phyloP scores from a whole-genome alignment of 2,113 vertebrate species.

The Antennarius striatus region DNA sequence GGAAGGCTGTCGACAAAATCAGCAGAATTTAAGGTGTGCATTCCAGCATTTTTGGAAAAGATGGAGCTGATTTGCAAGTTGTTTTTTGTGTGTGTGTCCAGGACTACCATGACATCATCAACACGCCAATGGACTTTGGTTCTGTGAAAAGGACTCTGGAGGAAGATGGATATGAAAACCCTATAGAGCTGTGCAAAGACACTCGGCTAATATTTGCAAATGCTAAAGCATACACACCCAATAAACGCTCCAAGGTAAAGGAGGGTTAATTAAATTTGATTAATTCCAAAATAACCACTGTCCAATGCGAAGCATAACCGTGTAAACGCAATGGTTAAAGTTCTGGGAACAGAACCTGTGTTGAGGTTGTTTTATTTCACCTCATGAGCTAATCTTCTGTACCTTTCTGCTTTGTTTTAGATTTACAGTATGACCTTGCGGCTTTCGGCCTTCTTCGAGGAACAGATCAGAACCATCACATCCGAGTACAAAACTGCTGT shows the following conservation, averaged over 20 bases:
- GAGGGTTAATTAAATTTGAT: too few relatives aligned
- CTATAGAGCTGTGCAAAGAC: constrained; percentile 94
- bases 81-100: constrained; percentile 60
- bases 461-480: constrained; percentile 89
- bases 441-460: constrained; percentile 93
- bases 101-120: constrained; percentile 93
- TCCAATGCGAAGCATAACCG: too few relatives aligned
- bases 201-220: constrained; percentile 94
- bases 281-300: too few relatives aligned
- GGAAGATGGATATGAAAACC: constrained; percentile 89
- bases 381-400: background rate
- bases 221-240: constrained; percentile 95
- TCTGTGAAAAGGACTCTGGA: constrained; percentile 87
- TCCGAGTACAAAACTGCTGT: constrained; percentile 91
- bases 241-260: constrained; percentile 94
- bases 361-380: background rate
- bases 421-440: constrained; percentile 99
- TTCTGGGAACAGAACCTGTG: background rate
- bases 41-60: background rate
- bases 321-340: background rate
- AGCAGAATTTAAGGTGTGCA: background rate
- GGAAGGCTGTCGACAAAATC: too few relatives aligned
- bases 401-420: constrained; percentile 67
- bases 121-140: constrained; percentile 95
- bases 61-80: background rate